phyloP scores from a whole-genome alignment of 2,888 invertebrate genomes.

The Loripinus fragilis region DNA sequence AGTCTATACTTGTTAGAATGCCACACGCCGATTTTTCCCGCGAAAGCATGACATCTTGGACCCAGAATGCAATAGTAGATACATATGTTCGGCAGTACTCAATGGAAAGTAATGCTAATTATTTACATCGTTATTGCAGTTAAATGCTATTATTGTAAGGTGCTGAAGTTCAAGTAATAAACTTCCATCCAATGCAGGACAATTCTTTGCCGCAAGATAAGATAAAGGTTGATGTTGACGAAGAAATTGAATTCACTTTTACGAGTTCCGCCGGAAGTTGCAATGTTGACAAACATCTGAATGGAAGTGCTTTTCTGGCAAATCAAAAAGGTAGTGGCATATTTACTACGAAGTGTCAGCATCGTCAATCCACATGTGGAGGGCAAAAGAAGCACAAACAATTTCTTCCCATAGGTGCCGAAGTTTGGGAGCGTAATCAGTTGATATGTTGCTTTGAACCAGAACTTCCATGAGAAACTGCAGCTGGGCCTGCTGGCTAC shows the following conservation, averaged over 20 bases:
- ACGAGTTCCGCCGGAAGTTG: background rate
- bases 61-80: background rate
- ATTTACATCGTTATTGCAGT: background rate
- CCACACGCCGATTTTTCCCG: background rate
- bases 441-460: too few relatives aligned
- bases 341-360: too few relatives aligned
- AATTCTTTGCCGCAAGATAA: background rate
- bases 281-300: slow-evolving; percentile 9
- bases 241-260: slow-evolving; percentile 6
- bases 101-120: background rate
- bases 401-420: too few relatives aligned
- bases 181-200: background rate
- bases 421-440: too few relatives aligned
- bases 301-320: background rate
- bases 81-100: background rate
- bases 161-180: background rate
- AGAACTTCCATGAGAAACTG: too few relatives aligned
- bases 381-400: too few relatives aligned
- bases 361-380: too few relatives aligned
- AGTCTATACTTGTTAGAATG: too few relatives aligned
- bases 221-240: background rate
- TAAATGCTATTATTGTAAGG: background rate
- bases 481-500: too few relatives aligned
- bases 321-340: too few relatives aligned
- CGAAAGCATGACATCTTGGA: background rate